Percentiles rank a stretch among this genome's conserved stretches.
phyloP scores from a whole-genome alignment of 2,113 vertebrate genomes.

The Varanus salvator region DNA sequence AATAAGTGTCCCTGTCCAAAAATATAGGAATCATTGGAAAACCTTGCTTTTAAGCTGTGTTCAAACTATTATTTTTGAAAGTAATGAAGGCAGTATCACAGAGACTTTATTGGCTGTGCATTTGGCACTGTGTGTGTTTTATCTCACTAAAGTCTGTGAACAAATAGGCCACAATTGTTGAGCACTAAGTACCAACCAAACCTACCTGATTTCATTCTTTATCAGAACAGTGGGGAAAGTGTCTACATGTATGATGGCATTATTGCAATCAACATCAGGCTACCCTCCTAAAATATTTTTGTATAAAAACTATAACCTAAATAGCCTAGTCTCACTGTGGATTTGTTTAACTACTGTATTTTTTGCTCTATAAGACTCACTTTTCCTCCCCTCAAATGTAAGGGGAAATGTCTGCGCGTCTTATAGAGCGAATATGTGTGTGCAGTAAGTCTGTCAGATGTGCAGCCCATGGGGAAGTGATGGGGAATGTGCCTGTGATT shows the following conservation, averaged over 20 bases:
- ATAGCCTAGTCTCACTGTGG: not conserved
- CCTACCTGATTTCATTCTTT: not conserved
- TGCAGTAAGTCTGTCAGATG: too few relatives aligned
- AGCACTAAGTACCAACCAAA: not conserved
- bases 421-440: too few relatives aligned
- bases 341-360: conserved; percentile 7
- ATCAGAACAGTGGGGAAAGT: not conserved
- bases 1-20: not conserved
- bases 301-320: not conserved
- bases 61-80: not conserved
- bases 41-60: not conserved
- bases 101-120: not conserved
- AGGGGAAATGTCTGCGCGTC: too few relatives aligned
- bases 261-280: not conserved
- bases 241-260: not conserved
- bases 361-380: too few relatives aligned
- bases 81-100: not conserved
- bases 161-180: not conserved
- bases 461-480: too few relatives aligned
- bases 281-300: not conserved
- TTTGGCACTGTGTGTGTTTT: not conserved
- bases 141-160: not conserved
- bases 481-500: too few relatives aligned
- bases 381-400: too few relatives aligned
- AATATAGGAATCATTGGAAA: not conserved